A percentile compares a stretch with the other conserved stretches of the same genome.
phyloP scores from a whole-genome alignment of 2,113 vertebrate genomes.

The Azemiops feae region DNA sequence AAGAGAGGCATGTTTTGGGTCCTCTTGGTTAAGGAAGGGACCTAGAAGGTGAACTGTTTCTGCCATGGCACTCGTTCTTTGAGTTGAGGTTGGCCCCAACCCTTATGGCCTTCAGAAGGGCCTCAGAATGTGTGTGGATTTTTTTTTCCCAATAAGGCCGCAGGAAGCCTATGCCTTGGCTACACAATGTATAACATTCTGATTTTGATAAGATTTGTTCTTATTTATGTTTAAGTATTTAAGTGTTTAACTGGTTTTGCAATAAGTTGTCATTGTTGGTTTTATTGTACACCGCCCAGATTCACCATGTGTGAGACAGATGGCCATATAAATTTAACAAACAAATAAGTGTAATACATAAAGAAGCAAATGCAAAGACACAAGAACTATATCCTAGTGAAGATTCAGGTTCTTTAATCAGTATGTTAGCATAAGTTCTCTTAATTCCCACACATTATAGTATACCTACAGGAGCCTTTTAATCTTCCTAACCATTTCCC shows the following conservation, averaged over 20 bases:
- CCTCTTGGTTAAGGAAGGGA: background rate
- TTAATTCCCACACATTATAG: background rate
- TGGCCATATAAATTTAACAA: background rate
- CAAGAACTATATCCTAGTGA: background rate
- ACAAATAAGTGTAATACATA: background rate
- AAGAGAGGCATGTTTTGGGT: background rate
- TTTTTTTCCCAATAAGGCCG: background rate
- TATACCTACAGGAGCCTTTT: constrained; percentile 80
- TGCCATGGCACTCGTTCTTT: background rate
- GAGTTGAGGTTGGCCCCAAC: background rate
- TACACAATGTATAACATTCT: background rate
- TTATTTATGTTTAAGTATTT: background rate
- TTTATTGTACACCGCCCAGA: background rate
- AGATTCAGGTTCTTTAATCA: background rate
- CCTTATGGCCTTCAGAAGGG: background rate
- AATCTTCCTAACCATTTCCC: constrained; percentile 89
- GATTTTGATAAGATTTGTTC: background rate
- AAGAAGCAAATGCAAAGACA: background rate
- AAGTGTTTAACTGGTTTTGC: background rate
- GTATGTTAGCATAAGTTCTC: background rate
- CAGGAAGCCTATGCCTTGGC: background rate
- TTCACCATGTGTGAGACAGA: background rate
- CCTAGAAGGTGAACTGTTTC: background rate
- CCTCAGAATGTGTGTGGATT: background rate
- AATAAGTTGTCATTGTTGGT: background rate